Conservation (phyloP, 1,140 invertebrate species). For the Popillia japonica region DNA sequence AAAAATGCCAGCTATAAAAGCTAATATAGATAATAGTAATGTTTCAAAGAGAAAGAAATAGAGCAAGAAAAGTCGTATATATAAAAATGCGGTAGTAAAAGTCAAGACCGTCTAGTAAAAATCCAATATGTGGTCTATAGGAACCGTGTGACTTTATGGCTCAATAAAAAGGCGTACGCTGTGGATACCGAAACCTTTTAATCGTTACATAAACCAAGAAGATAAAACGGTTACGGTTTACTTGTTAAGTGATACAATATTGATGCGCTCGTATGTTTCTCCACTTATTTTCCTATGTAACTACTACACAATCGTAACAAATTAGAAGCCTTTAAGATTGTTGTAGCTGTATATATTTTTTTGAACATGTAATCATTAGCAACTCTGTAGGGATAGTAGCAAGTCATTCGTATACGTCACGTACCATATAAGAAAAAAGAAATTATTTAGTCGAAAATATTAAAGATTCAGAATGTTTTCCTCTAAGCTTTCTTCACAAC, state of each 20-base stretch:
- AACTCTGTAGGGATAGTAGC: no score
- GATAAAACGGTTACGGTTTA: constrained; percentile 29
- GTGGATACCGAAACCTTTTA: constrained; percentile 20
- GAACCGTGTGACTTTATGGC: constrained; percentile 20
- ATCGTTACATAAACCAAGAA: constrained; percentile 27
- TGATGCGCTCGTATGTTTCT: not conserved
- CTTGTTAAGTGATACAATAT: constrained; percentile 35
- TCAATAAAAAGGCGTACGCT: constrained; percentile 23
- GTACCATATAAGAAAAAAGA: no score
- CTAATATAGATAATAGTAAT: constrained; percentile 31
- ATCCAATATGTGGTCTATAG: constrained; percentile 32
- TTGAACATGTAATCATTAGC: no score
- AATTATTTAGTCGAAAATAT: no score
- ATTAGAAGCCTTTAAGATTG: no score
- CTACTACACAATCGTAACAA: no score
- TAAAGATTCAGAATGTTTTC: no score
- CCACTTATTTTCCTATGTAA: no score
- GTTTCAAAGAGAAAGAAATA: constrained; percentile 4
- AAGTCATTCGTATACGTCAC: no score
- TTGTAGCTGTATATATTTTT: no score
- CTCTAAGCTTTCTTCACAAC: no score
- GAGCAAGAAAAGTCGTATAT: constrained; percentile 25
- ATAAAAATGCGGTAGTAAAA: constrained; percentile 32
- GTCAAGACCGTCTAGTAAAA: constrained; percentile 29
- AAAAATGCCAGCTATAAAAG: constrained; percentile 22